Evolutionary conservation across 2,888 invertebrate species (phyloP), one percentile per base, ranked within the genome.

Genomic region (Trissolcus brochymenae): DNA sequence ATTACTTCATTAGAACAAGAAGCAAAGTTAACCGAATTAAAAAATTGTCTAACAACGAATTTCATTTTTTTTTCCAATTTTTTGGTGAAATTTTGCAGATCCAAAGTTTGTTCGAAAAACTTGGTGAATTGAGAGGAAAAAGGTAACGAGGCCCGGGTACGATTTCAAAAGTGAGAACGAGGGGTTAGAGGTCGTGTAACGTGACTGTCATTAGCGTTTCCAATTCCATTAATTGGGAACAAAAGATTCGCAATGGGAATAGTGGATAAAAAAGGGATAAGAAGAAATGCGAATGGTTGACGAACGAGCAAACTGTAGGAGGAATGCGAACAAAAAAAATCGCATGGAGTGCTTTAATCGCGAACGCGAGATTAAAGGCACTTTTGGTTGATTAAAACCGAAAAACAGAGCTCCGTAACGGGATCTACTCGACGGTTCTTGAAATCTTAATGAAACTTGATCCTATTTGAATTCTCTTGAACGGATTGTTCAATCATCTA

Each of bases 161-260:
- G 2, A 35, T 35, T 35, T 35, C 35, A 35, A 35, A 35, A 35
- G 35, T 35, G 35, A 9, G 35, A 35, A 35, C 35, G 25, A 51
- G 57, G 57, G 51, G 25, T 13, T 4, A 56, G 1, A 40, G 17
- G 17, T 50, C 59, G 43, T 46, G n/a, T 53, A 21, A 53, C 29
- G n/a, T 55, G 16, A 55, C 16, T 21, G 29, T 43, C 55, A 54
- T 46, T 55, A 55, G 50, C 54, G 19, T 9, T 17, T 9, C 4
- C 57, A 50, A 68, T 60, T 54, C 60, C 54, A 70, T 68, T 56
- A 70, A 61, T 61, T 68, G 6, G 35, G 61, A 41, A 50, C 55
- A 50, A 70, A 61, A 57, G 56, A 13, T 14, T n/a, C 19, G 49
- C 29, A 35, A 50, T 11, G 41, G 49, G 14, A 50, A 49, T 14